A percentile compares a stretch with the other conserved stretches of the same genome.
Evolutionary conservation across 2,113 vertebrate species (phyloP).

Genomic region (Apeltes quadracus): DNA sequence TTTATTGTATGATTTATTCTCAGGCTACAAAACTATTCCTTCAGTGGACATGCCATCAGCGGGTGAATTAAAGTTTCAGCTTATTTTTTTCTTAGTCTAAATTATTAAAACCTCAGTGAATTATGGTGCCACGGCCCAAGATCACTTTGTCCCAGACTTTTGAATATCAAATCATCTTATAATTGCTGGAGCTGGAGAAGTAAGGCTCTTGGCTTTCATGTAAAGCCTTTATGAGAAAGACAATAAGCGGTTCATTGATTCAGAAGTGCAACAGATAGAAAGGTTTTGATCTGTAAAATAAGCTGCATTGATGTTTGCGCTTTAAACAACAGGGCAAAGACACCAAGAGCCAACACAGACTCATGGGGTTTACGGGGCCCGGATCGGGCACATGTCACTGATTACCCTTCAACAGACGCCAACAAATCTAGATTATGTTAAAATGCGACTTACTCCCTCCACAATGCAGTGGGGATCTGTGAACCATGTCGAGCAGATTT

Average conservation of each 20-base stretch:
- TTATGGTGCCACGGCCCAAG: conserved; percentile 23
- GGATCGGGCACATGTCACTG: background rate
- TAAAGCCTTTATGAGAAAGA: conserved; percentile 16
- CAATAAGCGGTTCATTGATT: background rate
- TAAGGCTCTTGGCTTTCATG: conserved; percentile 11
- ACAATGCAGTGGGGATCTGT: conserved; percentile 20
- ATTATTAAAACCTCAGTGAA: conserved; percentile 43
- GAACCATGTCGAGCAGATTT: conserved; percentile 10
- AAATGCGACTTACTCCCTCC: background rate
- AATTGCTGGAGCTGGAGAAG: conserved; percentile 16
- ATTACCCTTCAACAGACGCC: background rate
- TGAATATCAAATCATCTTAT: conserved; percentile 27
- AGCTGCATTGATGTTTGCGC: background rate
- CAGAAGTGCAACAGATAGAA: background rate
- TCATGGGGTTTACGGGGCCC: background rate
- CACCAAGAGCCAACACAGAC: background rate
- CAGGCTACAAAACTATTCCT: conserved; percentile 7
- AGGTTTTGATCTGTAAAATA: background rate
- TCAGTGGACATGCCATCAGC: background rate
- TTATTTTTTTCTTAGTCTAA: conserved; percentile 18
- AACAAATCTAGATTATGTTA: conserved; percentile 5
- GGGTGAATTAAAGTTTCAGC: conserved; percentile 24
- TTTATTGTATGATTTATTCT: background rate
- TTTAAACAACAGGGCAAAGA: background rate
- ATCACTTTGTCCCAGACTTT: conserved; percentile 41